Evolutionary conservation across 1,140 invertebrate species (phyloP).

Genomic region (Chlorops oryzae): DNA sequence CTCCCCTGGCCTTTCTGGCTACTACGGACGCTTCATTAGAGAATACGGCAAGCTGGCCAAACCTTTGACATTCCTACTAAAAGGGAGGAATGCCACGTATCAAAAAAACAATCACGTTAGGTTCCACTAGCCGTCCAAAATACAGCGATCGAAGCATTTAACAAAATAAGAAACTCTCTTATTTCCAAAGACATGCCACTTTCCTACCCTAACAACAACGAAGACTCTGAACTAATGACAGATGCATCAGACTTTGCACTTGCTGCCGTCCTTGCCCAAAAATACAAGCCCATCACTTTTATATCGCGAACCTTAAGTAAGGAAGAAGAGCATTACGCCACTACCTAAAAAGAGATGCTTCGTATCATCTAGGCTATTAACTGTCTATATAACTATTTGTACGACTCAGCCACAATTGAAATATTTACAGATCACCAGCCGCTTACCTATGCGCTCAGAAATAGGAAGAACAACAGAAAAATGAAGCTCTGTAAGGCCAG

Average conservation of each 20-base stretch:
- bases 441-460: background rate
- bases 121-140: too few species aligned
- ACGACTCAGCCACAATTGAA: background rate
- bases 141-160: background rate
- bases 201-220: slow-evolving; percentile 25
- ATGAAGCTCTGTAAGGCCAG: background rate
- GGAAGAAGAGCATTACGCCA: background rate
- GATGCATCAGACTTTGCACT: slow-evolving; percentile 15
- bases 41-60: too few species aligned
- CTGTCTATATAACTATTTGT: background rate
- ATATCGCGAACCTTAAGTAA: background rate
- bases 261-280: slow-evolving; percentile 23
- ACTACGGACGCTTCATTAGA: too few species aligned
- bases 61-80: too few species aligned
- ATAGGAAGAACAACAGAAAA: background rate
- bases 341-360: background rate
- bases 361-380: background rate
- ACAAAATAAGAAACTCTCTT: slow-evolving; percentile 2
- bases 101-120: too few species aligned
- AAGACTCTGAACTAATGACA: slow-evolving; percentile 24
- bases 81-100: too few species aligned
- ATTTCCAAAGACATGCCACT: slow-evolving; percentile 12
- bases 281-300: background rate
- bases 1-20: too few species aligned
- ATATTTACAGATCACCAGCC: background rate